These are phyloP conservation scores for Gallirallus australis DNA, from an alignment of 2,797 vertebrate genomes.

Conservation along the genomic window DNA sequence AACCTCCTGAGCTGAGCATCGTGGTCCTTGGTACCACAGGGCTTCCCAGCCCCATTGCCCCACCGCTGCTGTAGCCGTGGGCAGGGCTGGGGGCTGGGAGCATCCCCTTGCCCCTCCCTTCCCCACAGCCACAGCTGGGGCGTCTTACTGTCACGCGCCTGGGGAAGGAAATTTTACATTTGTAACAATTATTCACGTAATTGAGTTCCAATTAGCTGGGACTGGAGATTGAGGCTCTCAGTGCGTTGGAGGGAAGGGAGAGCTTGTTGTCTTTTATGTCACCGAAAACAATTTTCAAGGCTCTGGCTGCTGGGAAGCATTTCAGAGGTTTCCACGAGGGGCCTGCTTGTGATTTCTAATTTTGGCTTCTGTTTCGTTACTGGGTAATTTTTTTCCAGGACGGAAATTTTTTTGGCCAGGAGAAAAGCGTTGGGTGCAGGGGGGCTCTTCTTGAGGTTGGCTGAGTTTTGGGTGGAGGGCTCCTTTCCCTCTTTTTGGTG, in stretches of 20 bases:
- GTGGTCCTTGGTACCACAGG: rapidly evolving
- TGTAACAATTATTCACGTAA: constrained; percentile 84
- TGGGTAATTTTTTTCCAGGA: rapidly evolving
- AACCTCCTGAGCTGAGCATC: rapidly evolving
- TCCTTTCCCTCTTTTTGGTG: neutral
- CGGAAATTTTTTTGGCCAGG: rapidly evolving
- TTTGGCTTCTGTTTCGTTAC: neutral
- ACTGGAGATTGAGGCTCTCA: constrained; percentile 35
- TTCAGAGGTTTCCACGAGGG: neutral
- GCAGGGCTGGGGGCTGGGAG: neutral
- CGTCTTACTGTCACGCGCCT: neutral
- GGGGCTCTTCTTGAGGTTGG: rapidly evolving
- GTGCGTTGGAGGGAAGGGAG: neutral
- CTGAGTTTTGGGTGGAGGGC: neutral
- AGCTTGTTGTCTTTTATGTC: constrained; percentile 20
- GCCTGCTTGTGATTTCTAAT: neutral
- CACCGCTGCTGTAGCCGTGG: rapidly evolving
- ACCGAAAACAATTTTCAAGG: neutral
- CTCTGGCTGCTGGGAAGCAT: neutral
- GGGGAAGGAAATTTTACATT: constrained; percentile 73
- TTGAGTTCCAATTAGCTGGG: constrained; percentile 78
- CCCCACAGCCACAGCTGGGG: neutral
- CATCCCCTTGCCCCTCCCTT: neutral
- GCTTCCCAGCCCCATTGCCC: neutral
- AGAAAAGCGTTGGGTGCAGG: rapidly evolving